A percentile compares a stretch with the other conserved stretches of the same genome.
These are phyloP conservation scores for Daktulosphaira vitifoliae DNA, from an alignment of 1,140 invertebrate species.

Conservation along the genomic window DNA sequence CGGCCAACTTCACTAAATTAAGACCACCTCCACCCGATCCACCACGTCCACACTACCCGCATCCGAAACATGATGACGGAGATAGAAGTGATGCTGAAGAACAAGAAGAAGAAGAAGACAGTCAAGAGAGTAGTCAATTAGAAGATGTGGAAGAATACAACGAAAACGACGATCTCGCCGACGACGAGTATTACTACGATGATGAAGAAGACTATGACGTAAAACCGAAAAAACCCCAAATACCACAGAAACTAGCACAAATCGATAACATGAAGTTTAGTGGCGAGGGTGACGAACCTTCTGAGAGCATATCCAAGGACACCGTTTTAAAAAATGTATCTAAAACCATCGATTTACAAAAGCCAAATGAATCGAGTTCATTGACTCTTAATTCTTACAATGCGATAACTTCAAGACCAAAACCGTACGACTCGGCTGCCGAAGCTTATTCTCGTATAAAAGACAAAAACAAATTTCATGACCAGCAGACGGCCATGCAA, in stretches of 20 bases:
- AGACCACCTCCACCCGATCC: background rate
- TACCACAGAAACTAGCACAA: conserved; percentile 24
- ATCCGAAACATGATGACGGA: background rate
- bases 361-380: background rate
- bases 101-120: conserved; percentile 12
- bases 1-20: conserved; percentile 29
- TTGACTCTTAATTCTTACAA: background rate
- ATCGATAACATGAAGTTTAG: conserved; percentile 30
- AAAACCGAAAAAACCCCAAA: conserved; percentile 20
- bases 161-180: conserved; percentile 8
- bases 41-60: background rate
- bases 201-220: conserved; percentile 34
- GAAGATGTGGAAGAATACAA: conserved; percentile 13
- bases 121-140: conserved; percentile 15
- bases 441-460: conserved; percentile 34
- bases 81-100: background rate
- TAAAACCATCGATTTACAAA: conserved; percentile 1
- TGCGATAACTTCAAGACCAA: background rate
- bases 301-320: conserved; percentile 4
- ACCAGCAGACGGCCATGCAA: conserved; percentile 18
- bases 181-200: conserved; percentile 35
- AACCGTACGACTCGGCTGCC: conserved; percentile 22
- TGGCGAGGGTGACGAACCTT: conserved; percentile 13
- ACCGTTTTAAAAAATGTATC: conserved; percentile 20
- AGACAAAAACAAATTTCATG: conserved; percentile 34